These are phyloP conservation scores for Dinomys branickii DNA, from an alignment of 2,113 vertebrate species.

Conservation along the genomic window DNA sequence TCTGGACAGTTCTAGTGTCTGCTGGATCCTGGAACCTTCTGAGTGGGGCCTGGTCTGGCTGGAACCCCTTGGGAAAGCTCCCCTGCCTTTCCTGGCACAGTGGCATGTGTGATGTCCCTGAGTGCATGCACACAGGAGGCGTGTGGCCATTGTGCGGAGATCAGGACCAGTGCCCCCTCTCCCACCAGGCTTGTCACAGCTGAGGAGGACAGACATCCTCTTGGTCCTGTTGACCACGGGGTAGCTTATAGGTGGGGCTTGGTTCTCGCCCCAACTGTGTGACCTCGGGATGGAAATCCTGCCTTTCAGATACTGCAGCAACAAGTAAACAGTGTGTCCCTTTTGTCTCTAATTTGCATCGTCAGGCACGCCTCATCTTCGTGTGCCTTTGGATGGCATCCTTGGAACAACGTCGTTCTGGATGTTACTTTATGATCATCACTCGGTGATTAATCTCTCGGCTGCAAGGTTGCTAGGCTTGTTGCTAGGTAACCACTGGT, in stretches of 20 bases:
- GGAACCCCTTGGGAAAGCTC: not conserved
- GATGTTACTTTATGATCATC: slow-evolving; percentile 69
- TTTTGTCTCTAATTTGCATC: not conserved
- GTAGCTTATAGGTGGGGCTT: too few relatives aligned
- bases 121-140: rapidly evolving
- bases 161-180: too few relatives aligned
- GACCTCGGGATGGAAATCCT: not conserved
- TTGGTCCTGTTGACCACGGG: rapidly evolving
- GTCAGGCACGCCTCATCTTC: not conserved
- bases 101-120: not conserved
- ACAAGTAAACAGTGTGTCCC: not conserved
- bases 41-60: not conserved
- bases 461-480: slow-evolving; percentile 86
- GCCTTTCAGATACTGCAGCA: not conserved
- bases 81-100: not conserved
- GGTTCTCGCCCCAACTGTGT: rapidly evolving
- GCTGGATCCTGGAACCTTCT: not conserved
- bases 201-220: not conserved
- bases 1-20: rapidly evolving
- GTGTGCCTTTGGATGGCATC: slow-evolving; percentile 44
- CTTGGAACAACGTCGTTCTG: slow-evolving; percentile 69
- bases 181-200: not conserved
- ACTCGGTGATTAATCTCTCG: slow-evolving; percentile 79
- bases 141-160: rapidly evolving
- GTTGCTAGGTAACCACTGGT: slow-evolving; percentile 89